phyloP scores from a whole-genome alignment of 2,888 invertebrate species.

The Cistogaster globosa region DNA sequence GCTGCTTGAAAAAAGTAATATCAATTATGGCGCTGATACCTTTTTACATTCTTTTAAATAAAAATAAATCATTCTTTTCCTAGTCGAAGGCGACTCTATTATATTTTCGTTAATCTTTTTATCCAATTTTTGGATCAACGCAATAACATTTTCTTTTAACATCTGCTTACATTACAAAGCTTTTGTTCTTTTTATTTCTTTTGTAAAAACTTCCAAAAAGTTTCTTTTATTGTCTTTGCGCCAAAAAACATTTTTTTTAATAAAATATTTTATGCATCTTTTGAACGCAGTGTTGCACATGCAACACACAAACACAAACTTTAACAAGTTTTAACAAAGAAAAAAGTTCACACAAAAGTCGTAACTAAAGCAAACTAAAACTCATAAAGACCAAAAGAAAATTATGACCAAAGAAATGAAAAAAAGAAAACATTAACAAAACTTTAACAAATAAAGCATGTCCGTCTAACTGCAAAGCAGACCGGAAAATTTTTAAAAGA shows the following conservation, averaged over 20 bases:
- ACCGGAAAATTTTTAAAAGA: constrained; percentile 31
- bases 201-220: neutral
- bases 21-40: too few relatives aligned
- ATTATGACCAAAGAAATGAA: neutral
- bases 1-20: too few relatives aligned
- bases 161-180: neutral
- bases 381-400: constrained; percentile 1
- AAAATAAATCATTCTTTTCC: too few relatives aligned
- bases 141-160: neutral
- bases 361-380: constrained; percentile 9
- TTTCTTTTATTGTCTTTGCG: neutral
- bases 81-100: too few relatives aligned
- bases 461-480: constrained; percentile 1
- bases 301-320: neutral
- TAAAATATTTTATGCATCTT: neutral
- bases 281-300: neutral
- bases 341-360: constrained; percentile 16
- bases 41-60: too few relatives aligned
- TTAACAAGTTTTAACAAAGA: neutral
- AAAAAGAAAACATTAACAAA: constrained; percentile 6
- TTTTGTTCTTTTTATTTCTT: neutral
- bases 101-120: neutral
- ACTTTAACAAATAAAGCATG: constrained; percentile 19
- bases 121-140: neutral
- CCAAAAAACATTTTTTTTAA: neutral